Evolutionary conservation across 2,888 invertebrate species (phyloP).

Genomic region (Allacma fusca): DNA sequence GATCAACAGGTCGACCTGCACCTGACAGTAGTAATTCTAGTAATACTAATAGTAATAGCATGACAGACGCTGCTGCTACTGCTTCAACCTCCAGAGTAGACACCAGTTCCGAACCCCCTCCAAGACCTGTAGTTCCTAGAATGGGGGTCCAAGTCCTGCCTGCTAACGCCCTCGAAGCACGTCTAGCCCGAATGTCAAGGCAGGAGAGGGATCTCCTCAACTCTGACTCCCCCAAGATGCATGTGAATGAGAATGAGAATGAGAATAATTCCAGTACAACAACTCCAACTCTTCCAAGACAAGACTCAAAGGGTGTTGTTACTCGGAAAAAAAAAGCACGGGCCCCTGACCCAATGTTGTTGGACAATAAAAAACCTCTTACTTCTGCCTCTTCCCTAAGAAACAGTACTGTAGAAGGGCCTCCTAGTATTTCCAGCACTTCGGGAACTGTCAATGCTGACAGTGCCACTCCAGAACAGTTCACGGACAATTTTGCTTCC

Average conservation of each 20-base stretch:
- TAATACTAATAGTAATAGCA: not conserved
- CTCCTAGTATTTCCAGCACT: too few relatives aligned
- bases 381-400: not conserved
- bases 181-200: constrained; percentile 31
- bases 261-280: too few relatives aligned
- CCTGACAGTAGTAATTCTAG: not conserved
- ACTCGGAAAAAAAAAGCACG: constrained; percentile 31
- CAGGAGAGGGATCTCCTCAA: constrained; percentile 14
- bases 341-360: not conserved
- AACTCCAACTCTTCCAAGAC: too few relatives aligned
- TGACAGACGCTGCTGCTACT: not conserved
- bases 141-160: constrained; percentile 61
- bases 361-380: not conserved
- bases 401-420: too few relatives aligned
- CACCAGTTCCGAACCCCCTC: not conserved
- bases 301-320: not conserved
- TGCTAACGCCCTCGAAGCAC: constrained; percentile 51
- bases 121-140: constrained; percentile 25
- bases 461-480: too few relatives aligned
- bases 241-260: too few relatives aligned
- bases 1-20: not conserved
- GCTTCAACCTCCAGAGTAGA: not conserved
- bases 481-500: too few relatives aligned
- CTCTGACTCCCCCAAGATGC: too few relatives aligned
- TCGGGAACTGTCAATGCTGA: too few relatives aligned